These are phyloP conservation scores for Noctua comes DNA, from an alignment of 2,888 invertebrate species.

Conservation along the genomic window DNA sequence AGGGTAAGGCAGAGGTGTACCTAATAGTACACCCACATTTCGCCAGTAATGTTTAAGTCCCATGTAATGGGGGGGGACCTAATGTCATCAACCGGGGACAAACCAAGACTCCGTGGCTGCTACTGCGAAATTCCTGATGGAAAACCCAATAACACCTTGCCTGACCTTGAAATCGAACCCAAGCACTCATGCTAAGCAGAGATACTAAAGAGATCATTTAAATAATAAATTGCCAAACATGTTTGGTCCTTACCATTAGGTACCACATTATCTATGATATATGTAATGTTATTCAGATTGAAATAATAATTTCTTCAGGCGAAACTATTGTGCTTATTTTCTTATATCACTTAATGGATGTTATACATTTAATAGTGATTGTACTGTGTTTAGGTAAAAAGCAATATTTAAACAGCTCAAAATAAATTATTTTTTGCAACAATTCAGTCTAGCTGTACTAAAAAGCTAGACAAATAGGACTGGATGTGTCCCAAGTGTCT, in stretches of 20 bases:
- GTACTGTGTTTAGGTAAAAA: not conserved
- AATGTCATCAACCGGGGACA: not conserved
- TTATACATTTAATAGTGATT: not conserved
- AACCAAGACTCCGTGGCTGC: not conserved
- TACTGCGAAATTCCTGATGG: not conserved
- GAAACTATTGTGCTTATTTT: not conserved
- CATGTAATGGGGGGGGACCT: not conserved
- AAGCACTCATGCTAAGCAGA: not conserved
- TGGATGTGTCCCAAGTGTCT: not conserved
- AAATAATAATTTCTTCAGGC: not conserved
- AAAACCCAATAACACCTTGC: not conserved
- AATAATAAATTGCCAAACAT: slow-evolving; percentile 4
- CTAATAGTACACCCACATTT: not conserved
- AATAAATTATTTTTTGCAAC: not conserved
- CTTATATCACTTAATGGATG: no score
- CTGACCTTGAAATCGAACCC: not conserved
- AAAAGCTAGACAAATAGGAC: slow-evolving; percentile 14
- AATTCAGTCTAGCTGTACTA: slow-evolving; percentile 1
- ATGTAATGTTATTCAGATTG: not conserved
- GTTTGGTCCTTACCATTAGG: no score
- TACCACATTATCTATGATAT: not conserved
- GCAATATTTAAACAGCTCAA: not conserved
- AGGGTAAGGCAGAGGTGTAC: not conserved
- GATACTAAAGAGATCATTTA: not conserved
- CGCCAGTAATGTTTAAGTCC: not conserved